Conservation (phyloP, 2,113 vertebrate genomes). For the Picathartes gymnocephalus region DNA sequence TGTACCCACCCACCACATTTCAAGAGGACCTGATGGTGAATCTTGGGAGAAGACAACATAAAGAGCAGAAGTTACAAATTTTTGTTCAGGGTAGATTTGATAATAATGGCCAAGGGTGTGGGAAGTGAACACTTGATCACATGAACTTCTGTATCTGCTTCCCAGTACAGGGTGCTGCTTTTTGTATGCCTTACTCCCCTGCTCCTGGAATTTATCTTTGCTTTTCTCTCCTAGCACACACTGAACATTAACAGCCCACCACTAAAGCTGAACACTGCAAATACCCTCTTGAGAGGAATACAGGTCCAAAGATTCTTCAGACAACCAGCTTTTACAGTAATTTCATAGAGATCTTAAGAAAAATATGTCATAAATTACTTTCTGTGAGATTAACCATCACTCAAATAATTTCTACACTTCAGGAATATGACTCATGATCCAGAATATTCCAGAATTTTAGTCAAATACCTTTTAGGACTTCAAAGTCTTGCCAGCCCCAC, state of each 20-base stretch:
- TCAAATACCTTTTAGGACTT: not conserved
- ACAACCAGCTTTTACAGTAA: not conserved
- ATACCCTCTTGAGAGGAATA: not conserved
- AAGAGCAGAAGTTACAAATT: not conserved
- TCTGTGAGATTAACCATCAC: not conserved
- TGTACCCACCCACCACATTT: fast-evolving
- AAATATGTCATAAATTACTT: not conserved
- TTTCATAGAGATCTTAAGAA: not conserved
- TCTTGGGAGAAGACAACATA: not conserved
- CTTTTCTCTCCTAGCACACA: not conserved
- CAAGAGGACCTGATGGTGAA: not conserved
- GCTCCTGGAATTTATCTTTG: not conserved
- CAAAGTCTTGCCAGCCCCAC: not conserved
- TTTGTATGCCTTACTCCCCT: not conserved
- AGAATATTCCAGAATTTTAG: not conserved
- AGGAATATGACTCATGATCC: not conserved
- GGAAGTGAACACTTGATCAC: not conserved
- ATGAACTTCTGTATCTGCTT: not conserved
- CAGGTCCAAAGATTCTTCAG: not conserved
- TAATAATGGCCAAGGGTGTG: not conserved
- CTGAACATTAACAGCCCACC: not conserved
- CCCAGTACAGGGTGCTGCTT: not conserved
- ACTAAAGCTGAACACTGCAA: not conserved
- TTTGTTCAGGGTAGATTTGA: not conserved
- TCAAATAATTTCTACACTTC: not conserved